Base-by-base conservation (phyloP, 2,888 invertebrate genomes). In the Sialis fuliginosa region DNA sequence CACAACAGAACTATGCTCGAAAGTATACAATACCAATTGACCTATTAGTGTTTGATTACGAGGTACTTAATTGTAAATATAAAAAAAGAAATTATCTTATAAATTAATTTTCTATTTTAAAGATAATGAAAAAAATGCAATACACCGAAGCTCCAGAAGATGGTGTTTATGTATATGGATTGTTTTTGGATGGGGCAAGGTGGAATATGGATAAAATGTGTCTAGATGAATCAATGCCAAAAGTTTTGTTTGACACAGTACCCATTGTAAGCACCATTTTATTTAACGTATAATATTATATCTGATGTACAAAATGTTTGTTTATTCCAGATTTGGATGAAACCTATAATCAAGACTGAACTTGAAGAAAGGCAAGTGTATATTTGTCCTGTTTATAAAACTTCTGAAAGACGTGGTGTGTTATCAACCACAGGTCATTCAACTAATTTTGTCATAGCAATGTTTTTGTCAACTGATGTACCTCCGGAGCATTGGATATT, bases 351-450 rank as follows among this genome's bases (percentile, higher is more conserved):
- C 58, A 75, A 77, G 46, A 71, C 72, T 1, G 82, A 90, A 52
- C 60, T 83, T n/a, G 64, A 76, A 1, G 65, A 70, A 35, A 70
- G 69, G 31, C 69, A 72, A 30, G 75, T 75, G 51, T 92, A 91
- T 67, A 68, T 74, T 52, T 89, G 89, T 59, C 92, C 93, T 0
- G 74, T 92, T 42, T 93, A 93, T 68, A 92, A 92, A 69, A 93
- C 92, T 1, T 76, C 86, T 3, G 91, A 90, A 60, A 69, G 93
- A 39, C 76, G 85, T 50, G 92, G 92, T 37, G 77, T 81, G 8
- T 70, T 93, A 45, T 90, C 91, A 46, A 93, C 92, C 5, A 92
- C 92, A 0, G 92, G 92, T 1, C 92, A 92, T 64, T 92, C 91
- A 53, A 91, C 91, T 49, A 93, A 93, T 70, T 93, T 91, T 60